phyloP scores from a whole-genome alignment of 2,888 invertebrate genomes.

The Leptopilina myrica region DNA sequence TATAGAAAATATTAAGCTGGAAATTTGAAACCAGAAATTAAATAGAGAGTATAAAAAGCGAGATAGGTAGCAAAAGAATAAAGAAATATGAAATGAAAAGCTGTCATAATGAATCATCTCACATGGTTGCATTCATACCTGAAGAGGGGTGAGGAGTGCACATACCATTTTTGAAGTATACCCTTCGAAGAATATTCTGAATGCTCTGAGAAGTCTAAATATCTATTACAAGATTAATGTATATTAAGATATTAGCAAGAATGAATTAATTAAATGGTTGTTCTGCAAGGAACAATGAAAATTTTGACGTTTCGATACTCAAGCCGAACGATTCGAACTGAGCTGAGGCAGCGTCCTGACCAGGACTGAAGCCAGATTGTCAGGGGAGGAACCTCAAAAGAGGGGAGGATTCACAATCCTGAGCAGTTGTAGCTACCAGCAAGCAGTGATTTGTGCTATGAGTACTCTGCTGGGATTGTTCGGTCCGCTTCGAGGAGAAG shows the following conservation, averaged over 20 bases:
- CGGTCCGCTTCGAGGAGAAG: slow-evolving; percentile 11
- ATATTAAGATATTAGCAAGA: neutral
- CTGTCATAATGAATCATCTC: slow-evolving; percentile 74
- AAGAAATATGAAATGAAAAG: slow-evolving; percentile 73
- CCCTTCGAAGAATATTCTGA: neutral
- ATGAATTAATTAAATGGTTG: slow-evolving; percentile 30
- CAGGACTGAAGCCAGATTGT: slow-evolving; percentile 72
- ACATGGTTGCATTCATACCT: slow-evolving; percentile 70
- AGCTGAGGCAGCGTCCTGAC: slow-evolving; percentile 72
- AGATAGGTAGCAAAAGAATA: slow-evolving; percentile 51
- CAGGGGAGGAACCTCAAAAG: slow-evolving; percentile 57
- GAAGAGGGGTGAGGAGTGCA: slow-evolving; percentile 62
- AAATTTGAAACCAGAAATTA: slow-evolving; percentile 44
- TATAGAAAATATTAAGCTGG: slow-evolving; percentile 44
- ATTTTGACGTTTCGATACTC: slow-evolving; percentile 64
- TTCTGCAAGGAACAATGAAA: slow-evolving; percentile 45
- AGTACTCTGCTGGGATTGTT: slow-evolving; percentile 30
- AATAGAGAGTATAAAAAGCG: slow-evolving; percentile 45
- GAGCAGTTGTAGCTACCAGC: slow-evolving; percentile 41
- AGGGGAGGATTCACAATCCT: slow-evolving; percentile 56
- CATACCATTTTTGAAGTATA: slow-evolving; percentile 70
- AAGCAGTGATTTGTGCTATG: slow-evolving; percentile 28
- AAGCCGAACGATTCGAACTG: slow-evolving; percentile 71
- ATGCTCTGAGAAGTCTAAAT: slow-evolving; percentile 3
- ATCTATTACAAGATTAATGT: neutral